Percentiles rank a stretch among this genome's conserved stretches.
These are phyloP conservation scores for Buphagus erythrorhynchus DNA, from an alignment of 2,797 vertebrate species.

Conservation along the genomic window DNA sequence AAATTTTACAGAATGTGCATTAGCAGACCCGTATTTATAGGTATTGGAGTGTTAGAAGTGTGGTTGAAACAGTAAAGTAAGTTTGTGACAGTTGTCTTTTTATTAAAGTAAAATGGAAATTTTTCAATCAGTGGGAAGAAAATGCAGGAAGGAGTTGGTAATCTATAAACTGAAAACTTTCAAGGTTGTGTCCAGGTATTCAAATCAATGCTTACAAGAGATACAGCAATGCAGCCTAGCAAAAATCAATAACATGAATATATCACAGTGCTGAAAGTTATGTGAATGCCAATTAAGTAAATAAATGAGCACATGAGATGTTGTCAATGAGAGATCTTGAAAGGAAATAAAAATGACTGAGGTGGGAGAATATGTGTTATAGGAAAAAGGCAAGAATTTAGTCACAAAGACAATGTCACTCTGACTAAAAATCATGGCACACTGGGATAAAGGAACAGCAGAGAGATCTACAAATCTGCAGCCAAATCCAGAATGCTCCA, in stretches of 20 bases:
- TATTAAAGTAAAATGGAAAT: not conserved
- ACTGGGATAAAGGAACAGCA: not conserved
- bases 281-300: conserved; percentile 9
- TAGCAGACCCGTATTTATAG: not conserved
- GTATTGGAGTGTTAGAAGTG: not conserved
- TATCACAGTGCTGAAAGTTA: not conserved
- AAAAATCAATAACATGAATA: not conserved
- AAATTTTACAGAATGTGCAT: not conserved
- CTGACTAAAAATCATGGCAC: not conserved
- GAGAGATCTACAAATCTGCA: not conserved
- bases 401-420: not conserved
- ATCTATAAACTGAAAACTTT: not conserved
- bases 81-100: not conserved
- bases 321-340: not conserved
- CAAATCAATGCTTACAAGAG: not conserved
- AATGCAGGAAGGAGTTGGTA: not conserved
- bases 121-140: not conserved
- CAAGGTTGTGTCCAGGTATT: conserved; percentile 44
- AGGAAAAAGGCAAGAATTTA: not conserved
- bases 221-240: not conserved
- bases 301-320: not conserved
- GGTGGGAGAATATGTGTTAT: not conserved
- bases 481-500: not conserved
- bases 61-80: not conserved
- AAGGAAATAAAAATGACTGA: not conserved